Conservation (phyloP, 2,888 invertebrate species). For the Thysanoteuthis rhombus region DNA sequence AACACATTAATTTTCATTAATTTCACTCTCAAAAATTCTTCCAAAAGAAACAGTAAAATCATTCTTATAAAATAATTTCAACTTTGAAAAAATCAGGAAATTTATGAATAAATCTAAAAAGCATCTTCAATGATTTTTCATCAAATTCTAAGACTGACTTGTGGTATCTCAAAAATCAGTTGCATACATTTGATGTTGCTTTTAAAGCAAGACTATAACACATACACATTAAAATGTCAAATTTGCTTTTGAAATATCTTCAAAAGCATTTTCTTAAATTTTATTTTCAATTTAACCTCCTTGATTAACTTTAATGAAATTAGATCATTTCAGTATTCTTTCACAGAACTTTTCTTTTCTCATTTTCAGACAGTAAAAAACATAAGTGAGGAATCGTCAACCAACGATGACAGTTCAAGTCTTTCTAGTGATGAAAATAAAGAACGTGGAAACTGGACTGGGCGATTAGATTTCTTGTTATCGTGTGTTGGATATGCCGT, state of each 20-base stretch:
- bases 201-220: not conserved
- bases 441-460: constrained; percentile 31
- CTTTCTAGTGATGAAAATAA: constrained; percentile 24
- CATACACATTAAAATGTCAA: not conserved
- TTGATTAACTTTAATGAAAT: not conserved
- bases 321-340: not conserved
- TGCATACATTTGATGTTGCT: not conserved
- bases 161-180: not conserved
- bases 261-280: not conserved
- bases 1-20: not conserved
- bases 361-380: not conserved
- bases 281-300: not conserved
- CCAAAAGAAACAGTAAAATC: not conserved
- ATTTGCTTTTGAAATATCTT: not conserved
- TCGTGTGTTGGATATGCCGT: constrained; percentile 30
- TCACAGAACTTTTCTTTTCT: not conserved
- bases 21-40: not conserved
- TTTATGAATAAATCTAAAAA: not conserved
- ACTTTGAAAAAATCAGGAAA: not conserved
- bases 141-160: constrained; percentile 12
- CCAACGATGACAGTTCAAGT: not conserved
- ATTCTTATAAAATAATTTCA: not conserved
- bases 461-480: constrained; percentile 24
- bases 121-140: not conserved
- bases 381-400: constrained; percentile 21